Base-by-base conservation (phyloP, 1,140 invertebrate genomes). In the Schlechtendalia chinensis region DNA sequence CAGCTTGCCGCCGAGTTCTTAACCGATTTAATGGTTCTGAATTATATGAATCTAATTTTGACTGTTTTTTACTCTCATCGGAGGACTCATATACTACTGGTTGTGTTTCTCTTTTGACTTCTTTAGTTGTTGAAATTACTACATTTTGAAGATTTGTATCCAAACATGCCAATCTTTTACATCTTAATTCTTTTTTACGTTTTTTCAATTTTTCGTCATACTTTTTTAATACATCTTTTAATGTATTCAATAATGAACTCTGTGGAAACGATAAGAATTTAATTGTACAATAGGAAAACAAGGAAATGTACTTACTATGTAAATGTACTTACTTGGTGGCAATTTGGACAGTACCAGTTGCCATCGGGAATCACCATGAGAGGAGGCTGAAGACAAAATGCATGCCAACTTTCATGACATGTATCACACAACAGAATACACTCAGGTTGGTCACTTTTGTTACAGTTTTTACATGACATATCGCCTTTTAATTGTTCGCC, bases 311-410 rank as follows among this genome's bases (percentile, higher is more conserved):
- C n/a, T n/a, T n/a, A n/a, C n/a, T n/a, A 3, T 27, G 83, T 74
- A 75, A 54, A 65, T 79, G 1, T 75, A 87, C 88, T 87, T 82
- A 91, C 89, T 85, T 97, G 96, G 85, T 96, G 92, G 87, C 97
- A 99, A 0, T 94, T 94, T 63, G 96, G 96, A 86, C 97, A 98
- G 86, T 91, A 96, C 97, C 97, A 98, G 85, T 98, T 94, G 27
- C 96, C 96, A 85, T 98, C 95, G 6, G 97, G 97, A 84, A 99
- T 95, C 1, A 96, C 88, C 86, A 97, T 91, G 11, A 98, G 87
- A 22, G 96, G 90, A 1, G 97, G 96, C 58, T 92, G 90, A 0
- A 98, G 88, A 85, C 97, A 99, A 8, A 93, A 94, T 67, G 94
- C 95, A 87, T 99, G 97, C 91, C 95, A 98, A 27, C 96, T 96